Conservation (phyloP, 2,113 vertebrate genomes). For the Eptesicus fuscus region DNA sequence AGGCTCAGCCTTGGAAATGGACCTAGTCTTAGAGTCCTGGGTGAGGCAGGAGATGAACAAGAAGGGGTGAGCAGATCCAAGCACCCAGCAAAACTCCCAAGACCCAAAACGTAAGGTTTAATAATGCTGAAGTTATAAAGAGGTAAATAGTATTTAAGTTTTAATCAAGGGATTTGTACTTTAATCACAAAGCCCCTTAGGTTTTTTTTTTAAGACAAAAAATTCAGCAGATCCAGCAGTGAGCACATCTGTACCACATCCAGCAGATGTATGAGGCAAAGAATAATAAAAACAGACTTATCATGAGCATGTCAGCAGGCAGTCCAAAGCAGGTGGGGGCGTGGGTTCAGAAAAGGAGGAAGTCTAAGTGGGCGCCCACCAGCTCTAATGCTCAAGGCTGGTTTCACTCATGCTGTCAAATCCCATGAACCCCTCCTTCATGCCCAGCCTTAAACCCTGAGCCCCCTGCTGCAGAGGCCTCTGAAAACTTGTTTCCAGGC, state of each 20-base stretch:
- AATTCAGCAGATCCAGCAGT: not conserved
- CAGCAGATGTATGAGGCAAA: not conserved
- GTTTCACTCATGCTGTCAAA: not conserved
- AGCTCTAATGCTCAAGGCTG: not conserved
- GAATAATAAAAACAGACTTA: not conserved
- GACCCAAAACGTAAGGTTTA: not conserved
- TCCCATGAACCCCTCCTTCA: not conserved
- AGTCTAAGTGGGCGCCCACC: fast-evolving
- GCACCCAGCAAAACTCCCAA: not conserved
- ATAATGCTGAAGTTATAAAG: not conserved
- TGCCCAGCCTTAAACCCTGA: not conserved
- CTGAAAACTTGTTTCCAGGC: not conserved
- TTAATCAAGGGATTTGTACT: not conserved
- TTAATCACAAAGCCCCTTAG: not conserved
- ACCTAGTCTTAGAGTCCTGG: not conserved
- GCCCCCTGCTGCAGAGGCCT: not conserved
- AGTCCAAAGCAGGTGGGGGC: not conserved
- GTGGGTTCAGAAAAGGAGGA: not conserved
- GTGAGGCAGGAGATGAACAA: not conserved
- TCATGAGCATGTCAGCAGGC: not conserved
- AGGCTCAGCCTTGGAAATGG: not conserved
- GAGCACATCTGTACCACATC: not conserved
- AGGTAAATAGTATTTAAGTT: not conserved
- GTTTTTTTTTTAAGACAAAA: not conserved
- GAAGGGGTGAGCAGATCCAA: not conserved